Conservation (phyloP, 1,140 invertebrate genomes). For the Catajapyx aquilonaris region DNA sequence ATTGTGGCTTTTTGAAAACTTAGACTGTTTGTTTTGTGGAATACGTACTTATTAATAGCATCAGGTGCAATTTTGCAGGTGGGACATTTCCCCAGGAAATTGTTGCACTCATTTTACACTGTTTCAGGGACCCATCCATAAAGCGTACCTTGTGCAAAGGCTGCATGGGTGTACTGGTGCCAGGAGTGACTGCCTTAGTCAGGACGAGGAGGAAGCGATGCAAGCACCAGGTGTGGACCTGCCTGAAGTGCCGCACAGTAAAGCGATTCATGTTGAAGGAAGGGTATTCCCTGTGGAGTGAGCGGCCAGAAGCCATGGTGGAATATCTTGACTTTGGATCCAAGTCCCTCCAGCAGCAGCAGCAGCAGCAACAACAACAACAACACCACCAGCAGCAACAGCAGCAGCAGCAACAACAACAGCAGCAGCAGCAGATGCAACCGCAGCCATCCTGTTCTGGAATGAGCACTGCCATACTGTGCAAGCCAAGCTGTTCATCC, state of each 20-base stretch:
- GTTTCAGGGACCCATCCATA: neutral
- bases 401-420: no score
- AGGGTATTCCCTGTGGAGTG: neutral
- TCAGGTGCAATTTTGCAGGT: no score
- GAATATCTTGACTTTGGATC: neutral
- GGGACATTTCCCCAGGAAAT: no score
- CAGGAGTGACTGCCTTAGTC: neutral
- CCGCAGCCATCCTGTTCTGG: no score
- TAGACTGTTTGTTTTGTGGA: no score
- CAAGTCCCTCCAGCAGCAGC: neutral
- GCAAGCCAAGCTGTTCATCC: neutral
- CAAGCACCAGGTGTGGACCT: neutral
- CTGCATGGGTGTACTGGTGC: neutral
- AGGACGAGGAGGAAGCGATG: neutral
- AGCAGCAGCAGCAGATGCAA: no score
- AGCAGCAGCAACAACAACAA: no score
- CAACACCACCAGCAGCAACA: no score
- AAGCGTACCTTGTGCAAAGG: neutral
- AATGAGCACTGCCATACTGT: neutral
- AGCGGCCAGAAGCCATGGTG: neutral
- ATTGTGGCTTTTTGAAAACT: no score
- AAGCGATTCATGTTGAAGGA: neutral
- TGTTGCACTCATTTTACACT: neutral
- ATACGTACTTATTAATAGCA: no score
- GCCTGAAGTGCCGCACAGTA: neutral